phyloP scores from a whole-genome alignment of 2,113 vertebrate genomes.

The Apus apus region DNA sequence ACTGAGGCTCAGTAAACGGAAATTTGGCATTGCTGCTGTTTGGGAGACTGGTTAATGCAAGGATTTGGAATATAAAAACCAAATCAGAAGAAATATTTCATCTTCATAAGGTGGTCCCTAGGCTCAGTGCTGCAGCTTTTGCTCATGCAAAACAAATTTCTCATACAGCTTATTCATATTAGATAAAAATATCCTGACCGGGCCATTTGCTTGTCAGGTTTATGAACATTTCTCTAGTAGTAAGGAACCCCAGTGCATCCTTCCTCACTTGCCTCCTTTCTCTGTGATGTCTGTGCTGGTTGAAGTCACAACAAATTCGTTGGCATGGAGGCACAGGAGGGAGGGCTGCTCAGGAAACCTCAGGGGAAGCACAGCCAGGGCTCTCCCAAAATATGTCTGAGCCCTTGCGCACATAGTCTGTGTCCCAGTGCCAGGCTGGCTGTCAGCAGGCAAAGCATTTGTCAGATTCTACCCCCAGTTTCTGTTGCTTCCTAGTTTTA shows the following conservation, averaged over 20 bases:
- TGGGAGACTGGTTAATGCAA: conserved; percentile 26
- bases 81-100: conserved; percentile 45
- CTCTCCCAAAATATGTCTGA: background rate
- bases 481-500: background rate
- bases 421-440: background rate
- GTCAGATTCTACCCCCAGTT: background rate
- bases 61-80: conserved; percentile 13
- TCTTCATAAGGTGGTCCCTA: background rate
- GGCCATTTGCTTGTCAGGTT: background rate
- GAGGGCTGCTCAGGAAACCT: background rate
- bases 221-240: background rate
- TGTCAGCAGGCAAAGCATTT: background rate
- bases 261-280: background rate
- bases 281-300: rapidly evolving
- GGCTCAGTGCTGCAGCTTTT: background rate
- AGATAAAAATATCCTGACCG: background rate
- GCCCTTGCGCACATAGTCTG: rapidly evolving
- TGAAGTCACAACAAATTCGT: background rate
- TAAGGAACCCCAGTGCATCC: rapidly evolving
- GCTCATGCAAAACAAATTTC: background rate
- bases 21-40: conserved; percentile 46
- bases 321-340: background rate
- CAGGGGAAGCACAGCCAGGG: rapidly evolving
- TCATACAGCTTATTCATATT: background rate
- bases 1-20: conserved; percentile 26